Evolutionary conservation across 2,797 vertebrate species (phyloP), one percentile per base, ranked within the genome.

Genomic region (Zalophus californianus): DNA sequence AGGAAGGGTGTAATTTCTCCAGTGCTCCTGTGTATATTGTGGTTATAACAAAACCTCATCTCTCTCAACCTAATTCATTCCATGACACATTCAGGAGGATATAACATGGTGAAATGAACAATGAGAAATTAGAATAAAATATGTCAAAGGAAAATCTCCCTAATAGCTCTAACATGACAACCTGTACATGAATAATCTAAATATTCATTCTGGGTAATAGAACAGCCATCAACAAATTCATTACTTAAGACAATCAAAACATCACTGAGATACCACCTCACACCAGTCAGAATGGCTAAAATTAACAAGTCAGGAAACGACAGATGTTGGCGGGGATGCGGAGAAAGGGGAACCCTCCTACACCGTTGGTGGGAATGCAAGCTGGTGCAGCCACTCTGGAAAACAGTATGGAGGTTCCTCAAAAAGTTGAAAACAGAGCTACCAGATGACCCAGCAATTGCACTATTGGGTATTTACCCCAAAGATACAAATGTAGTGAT

Each of bases 221-320:
- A 87, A 92, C n/a, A 91, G 86, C 90, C 84, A 93, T 80, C 96
- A 90, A 92, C 87, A 93, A 95, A 92, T 83, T 87, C 48, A 66
- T 78, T 62, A 62, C 27, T 77, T 70, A 86, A 27, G 75, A 87
- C 64, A 94, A 68, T 90, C 44, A 44, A 44, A 44, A 44, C 44
- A 44, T 44, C 44, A 44, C 44, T 44, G 44, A 9, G 44, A 44
- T 44, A 44, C 44, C 44, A 44, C 44, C 44, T 44, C 44, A 44
- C 44, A 44, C 44, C 44, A 44, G 44, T 44, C 44, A 44, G 44
- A 44, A 44, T 44, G 44, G 44, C 44, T 44, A 44, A 44, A 44
- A 44, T 44, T 44, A 44, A 44, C 44, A 44, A 44, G 7, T 44
- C 44, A 44, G 44, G 44, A 44, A 44, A 44, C 1, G 44, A 44